Evolutionary conservation across 2,113 vertebrate genomes (phyloP).

Genomic region (Smithornis capensis): DNA sequence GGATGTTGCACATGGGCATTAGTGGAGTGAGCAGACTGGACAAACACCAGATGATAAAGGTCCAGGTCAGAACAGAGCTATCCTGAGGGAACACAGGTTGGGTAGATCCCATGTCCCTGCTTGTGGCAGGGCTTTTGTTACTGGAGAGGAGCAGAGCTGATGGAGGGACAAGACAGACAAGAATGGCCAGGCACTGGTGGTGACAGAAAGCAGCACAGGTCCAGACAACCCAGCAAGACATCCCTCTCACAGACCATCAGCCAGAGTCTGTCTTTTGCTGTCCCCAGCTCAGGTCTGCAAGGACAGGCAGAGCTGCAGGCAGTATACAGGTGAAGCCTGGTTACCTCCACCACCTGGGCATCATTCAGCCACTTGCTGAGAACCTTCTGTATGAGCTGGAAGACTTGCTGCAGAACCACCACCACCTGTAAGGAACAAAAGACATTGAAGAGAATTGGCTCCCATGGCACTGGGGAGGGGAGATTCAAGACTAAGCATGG

Average conservation of each 20-base stretch:
- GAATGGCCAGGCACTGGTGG: background rate
- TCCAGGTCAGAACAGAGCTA: background rate
- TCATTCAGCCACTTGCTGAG: conserved; percentile 98
- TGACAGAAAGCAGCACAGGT: background rate
- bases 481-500: background rate
- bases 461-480: rapidly evolving
- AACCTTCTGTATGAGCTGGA: conserved; percentile 97
- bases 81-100: background rate
- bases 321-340: background rate
- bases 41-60: background rate
- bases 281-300: background rate
- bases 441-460: background rate
- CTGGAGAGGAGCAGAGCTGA: background rate
- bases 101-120: background rate
- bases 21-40: background rate
- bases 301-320: background rate
- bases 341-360: conserved; percentile 98
- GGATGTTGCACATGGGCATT: rapidly evolving
- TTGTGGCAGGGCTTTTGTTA: background rate
- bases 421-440: conserved; percentile 83
- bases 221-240: background rate
- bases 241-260: background rate
- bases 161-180: background rate
- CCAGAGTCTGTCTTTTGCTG: background rate
- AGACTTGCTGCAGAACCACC: conserved; percentile 97